Conservation (phyloP, 2,797 vertebrate genomes). For the Rhabdophis nuchalis region DNA sequence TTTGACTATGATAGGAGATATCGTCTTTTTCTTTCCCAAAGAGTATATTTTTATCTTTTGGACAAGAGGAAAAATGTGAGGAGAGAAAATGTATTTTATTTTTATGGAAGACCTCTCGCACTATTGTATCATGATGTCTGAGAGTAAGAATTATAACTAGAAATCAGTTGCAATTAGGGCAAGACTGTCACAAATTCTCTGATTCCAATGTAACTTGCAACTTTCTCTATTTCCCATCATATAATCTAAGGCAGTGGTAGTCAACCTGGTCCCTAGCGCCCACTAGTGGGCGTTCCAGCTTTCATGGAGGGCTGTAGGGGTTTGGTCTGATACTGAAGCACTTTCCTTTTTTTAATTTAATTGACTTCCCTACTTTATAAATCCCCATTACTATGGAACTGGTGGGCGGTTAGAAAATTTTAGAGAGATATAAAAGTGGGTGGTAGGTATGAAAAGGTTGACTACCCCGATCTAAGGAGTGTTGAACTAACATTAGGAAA, state of each 20-base stretch:
- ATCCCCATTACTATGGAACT: no score
- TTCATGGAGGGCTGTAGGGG: no score
- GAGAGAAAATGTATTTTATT: not conserved
- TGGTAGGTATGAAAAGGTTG: no score
- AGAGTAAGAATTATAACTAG: not conserved
- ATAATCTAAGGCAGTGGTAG: not conserved
- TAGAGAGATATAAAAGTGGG: no score
- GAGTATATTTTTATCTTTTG: not conserved
- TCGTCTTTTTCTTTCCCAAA: not conserved
- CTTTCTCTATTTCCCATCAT: not conserved
- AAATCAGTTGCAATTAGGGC: not conserved
- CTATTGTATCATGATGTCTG: not conserved
- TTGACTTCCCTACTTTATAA: no score
- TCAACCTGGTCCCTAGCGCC: no score
- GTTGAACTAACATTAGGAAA: not conserved
- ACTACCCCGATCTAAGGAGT: not conserved
- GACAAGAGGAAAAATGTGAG: not conserved
- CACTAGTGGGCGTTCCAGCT: no score
- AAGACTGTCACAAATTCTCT: not conserved
- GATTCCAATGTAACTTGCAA: not conserved
- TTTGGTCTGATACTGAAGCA: no score
- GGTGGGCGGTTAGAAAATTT: no score
- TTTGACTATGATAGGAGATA: no score
- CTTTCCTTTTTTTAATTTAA: no score
- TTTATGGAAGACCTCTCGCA: no score